phyloP scores from a whole-genome alignment of 2,888 invertebrate genomes.

The Melikaiella ostensackeni region DNA sequence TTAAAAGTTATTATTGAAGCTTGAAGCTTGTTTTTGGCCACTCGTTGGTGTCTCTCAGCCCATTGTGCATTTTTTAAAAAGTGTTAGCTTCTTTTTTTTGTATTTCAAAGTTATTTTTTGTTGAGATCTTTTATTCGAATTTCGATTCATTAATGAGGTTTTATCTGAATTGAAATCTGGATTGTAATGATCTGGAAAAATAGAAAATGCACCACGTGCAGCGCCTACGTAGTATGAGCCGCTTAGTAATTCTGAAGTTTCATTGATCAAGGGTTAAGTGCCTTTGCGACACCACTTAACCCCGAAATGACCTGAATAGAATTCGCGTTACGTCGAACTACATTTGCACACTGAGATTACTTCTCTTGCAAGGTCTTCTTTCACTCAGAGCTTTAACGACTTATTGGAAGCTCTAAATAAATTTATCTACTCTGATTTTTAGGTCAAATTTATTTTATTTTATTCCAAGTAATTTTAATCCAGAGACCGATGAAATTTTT shows the following conservation, averaged over 20 bases:
- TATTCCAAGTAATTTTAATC: no score
- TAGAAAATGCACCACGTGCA: slow-evolving; percentile 19
- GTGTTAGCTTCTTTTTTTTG: no score
- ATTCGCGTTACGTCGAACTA: slow-evolving; percentile 49
- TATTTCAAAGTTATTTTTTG: no score
- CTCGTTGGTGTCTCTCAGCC: no score
- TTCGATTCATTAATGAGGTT: neutral
- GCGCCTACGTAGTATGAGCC: slow-evolving; percentile 13
- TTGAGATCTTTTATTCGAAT: neutral
- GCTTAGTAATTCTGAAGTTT: slow-evolving; percentile 62
- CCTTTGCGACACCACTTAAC: slow-evolving; percentile 65
- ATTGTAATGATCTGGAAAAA: neutral
- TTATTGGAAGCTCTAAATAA: neutral
- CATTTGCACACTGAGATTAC: slow-evolving; percentile 29
- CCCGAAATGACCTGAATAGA: slow-evolving; percentile 54
- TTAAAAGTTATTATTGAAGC: no score
- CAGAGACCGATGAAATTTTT: no score
- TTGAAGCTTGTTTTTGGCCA: no score
- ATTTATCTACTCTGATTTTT: no score
- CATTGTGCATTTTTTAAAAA: no score
- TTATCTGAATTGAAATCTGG: neutral
- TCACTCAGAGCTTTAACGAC: neutral
- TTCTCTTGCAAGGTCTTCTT: neutral
- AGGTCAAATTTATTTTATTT: no score
- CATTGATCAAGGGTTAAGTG: slow-evolving; percentile 68